phyloP scores from a whole-genome alignment of 2,888 invertebrate genomes.

The Cosmopolites sordidus region DNA sequence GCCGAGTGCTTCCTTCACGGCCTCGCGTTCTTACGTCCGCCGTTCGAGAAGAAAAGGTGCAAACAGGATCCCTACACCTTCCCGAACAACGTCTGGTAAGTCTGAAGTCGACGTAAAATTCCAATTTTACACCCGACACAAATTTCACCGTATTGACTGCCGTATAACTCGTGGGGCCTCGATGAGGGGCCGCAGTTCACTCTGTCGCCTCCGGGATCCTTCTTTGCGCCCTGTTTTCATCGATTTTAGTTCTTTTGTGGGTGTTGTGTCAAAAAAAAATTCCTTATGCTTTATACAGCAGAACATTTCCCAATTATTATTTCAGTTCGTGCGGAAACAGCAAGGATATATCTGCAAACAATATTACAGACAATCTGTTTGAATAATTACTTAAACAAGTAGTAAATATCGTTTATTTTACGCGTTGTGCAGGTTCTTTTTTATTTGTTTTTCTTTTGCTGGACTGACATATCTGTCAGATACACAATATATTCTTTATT shows the following conservation, averaged over 20 bases:
- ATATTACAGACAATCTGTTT: too few species aligned
- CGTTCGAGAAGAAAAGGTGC: conserved; percentile 87
- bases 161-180: conserved; percentile 3
- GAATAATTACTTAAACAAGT: too few species aligned
- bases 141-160: conserved; percentile 13
- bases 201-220: conserved; percentile 4
- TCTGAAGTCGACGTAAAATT: conserved; percentile 30
- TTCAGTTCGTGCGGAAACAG: too few species aligned
- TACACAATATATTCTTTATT: too few species aligned
- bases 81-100: conserved; percentile 77
- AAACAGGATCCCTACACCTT: conserved; percentile 78
- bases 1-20: conserved; percentile 94
- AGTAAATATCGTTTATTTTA: too few species aligned
- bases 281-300: not conserved
- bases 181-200: not conserved
- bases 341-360: not conserved
- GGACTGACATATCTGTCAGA: too few species aligned
- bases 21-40: conserved; percentile 86
- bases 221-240: conserved; percentile 22
- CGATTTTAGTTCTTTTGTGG: conserved; percentile 27
- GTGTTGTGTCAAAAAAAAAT: conserved; percentile 20
- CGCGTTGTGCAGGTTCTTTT: too few species aligned
- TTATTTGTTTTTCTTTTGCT: too few species aligned
- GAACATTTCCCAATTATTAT: too few species aligned
- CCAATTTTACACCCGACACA: conserved; percentile 20